phyloP scores from a whole-genome alignment of 1,140 invertebrate species.

The Protaetia brevitarsis region DNA sequence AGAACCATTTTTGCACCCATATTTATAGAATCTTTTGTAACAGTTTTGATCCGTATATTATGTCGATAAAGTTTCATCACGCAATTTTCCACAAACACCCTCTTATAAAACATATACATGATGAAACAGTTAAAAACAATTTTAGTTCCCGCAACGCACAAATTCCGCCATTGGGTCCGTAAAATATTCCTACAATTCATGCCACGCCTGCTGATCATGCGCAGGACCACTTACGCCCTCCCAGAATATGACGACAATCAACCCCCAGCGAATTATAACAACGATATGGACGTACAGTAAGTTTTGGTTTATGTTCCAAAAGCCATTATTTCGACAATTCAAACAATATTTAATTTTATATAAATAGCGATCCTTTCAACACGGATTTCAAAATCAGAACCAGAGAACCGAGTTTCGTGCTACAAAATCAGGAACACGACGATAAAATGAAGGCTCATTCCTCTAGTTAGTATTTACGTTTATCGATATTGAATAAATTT shows the following conservation, averaged over 20 bases:
- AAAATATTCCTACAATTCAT: neutral
- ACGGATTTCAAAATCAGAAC: conserved; percentile 49
- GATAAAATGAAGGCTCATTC: conserved; percentile 49
- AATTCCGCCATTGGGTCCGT: conserved; percentile 80
- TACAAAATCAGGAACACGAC: conserved; percentile 45
- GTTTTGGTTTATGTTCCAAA: too few species aligned
- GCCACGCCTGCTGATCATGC: conserved; percentile 59
- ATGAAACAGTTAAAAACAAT: too few species aligned
- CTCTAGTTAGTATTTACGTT: conserved; percentile 39
- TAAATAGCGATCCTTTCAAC: conserved; percentile 47
- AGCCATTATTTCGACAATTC: too few species aligned
- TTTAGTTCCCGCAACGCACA: conserved; percentile 97
- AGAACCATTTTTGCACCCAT: too few species aligned
- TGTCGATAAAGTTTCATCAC: too few species aligned
- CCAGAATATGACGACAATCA: conserved; percentile 77
- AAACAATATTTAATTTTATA: conserved; percentile 29
- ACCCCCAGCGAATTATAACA: conserved; percentile 67
- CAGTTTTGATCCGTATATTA: too few species aligned
- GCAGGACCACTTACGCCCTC: conserved; percentile 76
- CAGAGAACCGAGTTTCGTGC: conserved; percentile 47
- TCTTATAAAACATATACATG: too few species aligned
- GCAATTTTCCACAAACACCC: too few species aligned
- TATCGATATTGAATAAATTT: neutral
- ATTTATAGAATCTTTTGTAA: too few species aligned
- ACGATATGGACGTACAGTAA: conserved; percentile 76